Base-by-base conservation (phyloP, 92 coral and sea anemone species). In the Bergia puertoricense region DNA sequence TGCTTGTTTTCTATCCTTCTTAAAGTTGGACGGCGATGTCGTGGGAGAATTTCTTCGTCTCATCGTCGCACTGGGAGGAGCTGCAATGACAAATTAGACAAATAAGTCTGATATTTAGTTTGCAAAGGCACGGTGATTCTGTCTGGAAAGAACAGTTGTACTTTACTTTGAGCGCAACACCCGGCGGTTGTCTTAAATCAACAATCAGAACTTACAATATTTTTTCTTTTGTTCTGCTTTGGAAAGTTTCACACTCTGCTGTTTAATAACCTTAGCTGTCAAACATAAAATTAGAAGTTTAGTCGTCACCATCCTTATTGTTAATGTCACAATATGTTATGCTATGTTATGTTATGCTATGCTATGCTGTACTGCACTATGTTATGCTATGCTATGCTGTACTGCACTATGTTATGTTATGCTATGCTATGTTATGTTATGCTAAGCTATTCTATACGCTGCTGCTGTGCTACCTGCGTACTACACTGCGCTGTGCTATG, bases 41-140 rank as follows among this genome's bases (percentile, higher is more conserved):
- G 96, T 89, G 36, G 99, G 98, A 22, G 99, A 95, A 79, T 93
- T 92, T 83, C 93, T 95, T 93, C 91, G 89, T 73, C 98, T 92
- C 7, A 95, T 89, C 69, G 95, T 98, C 37, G 93, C 94, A 72
- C 98, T 93, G 3, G 96, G 85, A 3, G 99, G 98, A 46, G 96
- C 99, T 96, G 77, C 14, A 88, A 44, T 16, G 54, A 41, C 43
- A 20, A 74, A 69, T 1, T 68, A 1, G 37, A 62, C 2, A 65
- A 79, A 46, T n/a, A 74, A 38, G 8, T 54, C 41, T 22, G 8
- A 4, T 40, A 41, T 65, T 11, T 57, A 43, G 16, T 13, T 15
- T 42, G 51, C 42, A 23, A 18, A 50, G 69, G 46, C 14, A 44
- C 44, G 51, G 7, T 42, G 80, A 42, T 42, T 74, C 46, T 6